These are phyloP conservation scores for Tenualosa ilisha DNA, from an alignment of 2,797 vertebrate species.

Conservation along the genomic window DNA sequence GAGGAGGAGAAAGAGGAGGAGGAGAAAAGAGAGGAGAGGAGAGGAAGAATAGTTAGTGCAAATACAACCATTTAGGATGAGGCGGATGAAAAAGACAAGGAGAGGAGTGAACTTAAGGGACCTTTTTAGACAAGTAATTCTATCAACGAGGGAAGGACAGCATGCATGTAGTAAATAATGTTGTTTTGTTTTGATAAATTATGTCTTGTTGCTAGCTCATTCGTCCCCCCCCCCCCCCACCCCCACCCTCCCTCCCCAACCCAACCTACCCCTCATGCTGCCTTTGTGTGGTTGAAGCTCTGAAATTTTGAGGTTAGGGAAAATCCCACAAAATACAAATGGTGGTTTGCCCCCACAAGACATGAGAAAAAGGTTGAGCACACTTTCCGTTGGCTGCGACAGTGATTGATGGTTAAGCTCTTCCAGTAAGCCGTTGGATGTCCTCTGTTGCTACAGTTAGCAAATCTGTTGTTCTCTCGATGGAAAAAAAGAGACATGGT, in stretches of 20 bases:
- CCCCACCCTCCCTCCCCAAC: not conserved
- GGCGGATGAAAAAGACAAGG: not conserved
- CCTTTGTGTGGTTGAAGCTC: not conserved
- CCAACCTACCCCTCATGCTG: not conserved
- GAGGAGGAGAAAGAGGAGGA: not conserved
- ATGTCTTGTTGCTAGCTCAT: not conserved
- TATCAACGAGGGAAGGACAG: not conserved
- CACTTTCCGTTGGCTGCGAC: not conserved
- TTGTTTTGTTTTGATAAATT: not conserved
- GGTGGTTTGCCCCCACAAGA: not conserved
- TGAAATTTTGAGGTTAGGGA: not conserved
- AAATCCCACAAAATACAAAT: conserved; percentile 12
- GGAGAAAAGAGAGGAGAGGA: not conserved
- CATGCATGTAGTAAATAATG: not conserved
- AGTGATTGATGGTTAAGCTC: not conserved
- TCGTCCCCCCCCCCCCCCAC: not conserved
- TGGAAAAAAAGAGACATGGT: not conserved
- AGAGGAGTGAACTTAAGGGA: not conserved
- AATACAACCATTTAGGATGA: not conserved
- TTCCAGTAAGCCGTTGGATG: not conserved
- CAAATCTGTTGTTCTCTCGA: conserved; percentile 8
- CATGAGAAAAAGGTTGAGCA: not conserved
- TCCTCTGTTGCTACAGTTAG: not conserved
- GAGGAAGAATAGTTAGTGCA: not conserved
- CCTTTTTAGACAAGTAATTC: not conserved